phyloP scores from a whole-genome alignment of 2,797 vertebrate species.

The Galagoides demidoff region DNA sequence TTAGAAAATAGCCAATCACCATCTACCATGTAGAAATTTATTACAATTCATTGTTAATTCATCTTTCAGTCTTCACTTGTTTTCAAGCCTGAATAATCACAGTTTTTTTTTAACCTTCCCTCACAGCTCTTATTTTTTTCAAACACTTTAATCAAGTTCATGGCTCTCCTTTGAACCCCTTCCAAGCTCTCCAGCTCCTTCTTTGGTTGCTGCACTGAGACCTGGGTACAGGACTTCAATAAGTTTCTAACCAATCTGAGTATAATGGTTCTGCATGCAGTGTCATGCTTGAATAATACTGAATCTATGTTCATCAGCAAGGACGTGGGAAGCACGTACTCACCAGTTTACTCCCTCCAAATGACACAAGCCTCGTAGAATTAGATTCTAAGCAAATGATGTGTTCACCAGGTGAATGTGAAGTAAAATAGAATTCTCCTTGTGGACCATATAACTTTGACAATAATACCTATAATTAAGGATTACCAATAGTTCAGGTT shows the following conservation, averaged over 20 bases:
- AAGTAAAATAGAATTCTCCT: slow-evolving; percentile 93
- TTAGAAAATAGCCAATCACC: slow-evolving; percentile 29
- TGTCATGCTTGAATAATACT: not conserved
- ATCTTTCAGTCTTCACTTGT: slow-evolving; percentile 38
- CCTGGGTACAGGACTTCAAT: not conserved
- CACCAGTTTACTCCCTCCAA: slow-evolving; percentile 91
- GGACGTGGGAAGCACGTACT: slow-evolving; percentile 73
- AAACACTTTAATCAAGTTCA: slow-evolving; percentile 55
- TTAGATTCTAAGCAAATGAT: slow-evolving; percentile 94
- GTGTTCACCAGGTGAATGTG: slow-evolving; percentile 91
- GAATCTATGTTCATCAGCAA: not conserved
- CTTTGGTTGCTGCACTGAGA: not conserved
- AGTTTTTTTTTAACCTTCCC: slow-evolving; percentile 54
- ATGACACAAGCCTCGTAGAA: slow-evolving; percentile 91
- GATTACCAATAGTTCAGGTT: slow-evolving; percentile 20
- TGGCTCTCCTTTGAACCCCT: slow-evolving; percentile 49
- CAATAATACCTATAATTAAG: slow-evolving; percentile 88
- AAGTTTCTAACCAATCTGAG: not conserved
- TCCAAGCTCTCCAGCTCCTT: slow-evolving; percentile 45
- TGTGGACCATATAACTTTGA: slow-evolving; percentile 91
- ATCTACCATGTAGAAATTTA: not conserved
- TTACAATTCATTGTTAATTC: slow-evolving; percentile 58
- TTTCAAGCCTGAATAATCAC: slow-evolving; percentile 76
- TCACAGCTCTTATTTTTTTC: slow-evolving; percentile 56
- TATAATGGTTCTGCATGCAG: not conserved